These are phyloP conservation scores for Pitangus sulphuratus DNA, from an alignment of 2,797 vertebrate species.

Conservation along the genomic window DNA sequence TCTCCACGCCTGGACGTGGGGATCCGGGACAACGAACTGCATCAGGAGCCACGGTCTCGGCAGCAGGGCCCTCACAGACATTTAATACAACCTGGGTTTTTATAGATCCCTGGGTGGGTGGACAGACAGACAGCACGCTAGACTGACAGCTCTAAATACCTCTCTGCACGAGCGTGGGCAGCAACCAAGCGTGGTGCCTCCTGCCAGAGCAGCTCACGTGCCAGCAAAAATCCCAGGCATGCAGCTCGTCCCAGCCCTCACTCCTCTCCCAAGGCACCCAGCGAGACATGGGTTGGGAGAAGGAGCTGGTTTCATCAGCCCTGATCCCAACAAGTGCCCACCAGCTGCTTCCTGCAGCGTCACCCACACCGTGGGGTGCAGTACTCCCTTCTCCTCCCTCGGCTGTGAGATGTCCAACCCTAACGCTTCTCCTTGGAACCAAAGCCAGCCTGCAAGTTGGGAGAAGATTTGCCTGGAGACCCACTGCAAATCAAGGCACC, in stretches of 20 bases:
- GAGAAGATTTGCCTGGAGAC: background rate
- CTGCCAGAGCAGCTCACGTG: constrained; percentile 36
- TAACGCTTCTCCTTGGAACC: background rate
- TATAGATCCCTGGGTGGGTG: constrained; percentile 15
- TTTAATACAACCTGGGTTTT: background rate
- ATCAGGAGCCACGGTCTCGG: background rate
- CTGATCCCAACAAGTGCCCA: background rate
- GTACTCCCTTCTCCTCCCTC: background rate
- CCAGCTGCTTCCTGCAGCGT: background rate
- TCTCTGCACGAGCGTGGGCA: background rate
- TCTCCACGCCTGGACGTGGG: rapidly evolving
- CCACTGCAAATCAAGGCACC: background rate
- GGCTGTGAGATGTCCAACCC: background rate
- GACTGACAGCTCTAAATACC: constrained; percentile 54
- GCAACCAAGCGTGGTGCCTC: background rate
- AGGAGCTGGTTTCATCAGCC: background rate
- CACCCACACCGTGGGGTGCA: rapidly evolving
- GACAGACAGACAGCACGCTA: constrained; percentile 51
- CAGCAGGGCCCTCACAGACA: background rate
- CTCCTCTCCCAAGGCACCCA: background rate
- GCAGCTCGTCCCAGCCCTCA: background rate
- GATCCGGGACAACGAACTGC: rapidly evolving
- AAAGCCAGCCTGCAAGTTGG: background rate
- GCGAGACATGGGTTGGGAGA: rapidly evolving
- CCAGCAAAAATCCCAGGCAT: rapidly evolving